Base-by-base conservation (phyloP, 2,888 invertebrate genomes). In the Lypha dubia region DNA sequence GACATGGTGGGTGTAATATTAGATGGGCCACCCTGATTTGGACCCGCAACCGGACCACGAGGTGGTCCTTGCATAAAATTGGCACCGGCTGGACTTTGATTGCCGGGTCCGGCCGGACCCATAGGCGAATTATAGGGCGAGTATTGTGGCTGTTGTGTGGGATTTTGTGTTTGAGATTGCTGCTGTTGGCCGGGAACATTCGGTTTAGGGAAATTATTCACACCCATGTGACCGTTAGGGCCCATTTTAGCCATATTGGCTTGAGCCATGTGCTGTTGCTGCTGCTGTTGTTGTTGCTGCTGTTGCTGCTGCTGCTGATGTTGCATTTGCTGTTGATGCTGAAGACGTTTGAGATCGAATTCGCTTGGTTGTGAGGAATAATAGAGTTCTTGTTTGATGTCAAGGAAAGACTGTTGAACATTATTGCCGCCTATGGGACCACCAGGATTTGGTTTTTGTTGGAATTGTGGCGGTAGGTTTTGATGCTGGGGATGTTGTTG, bases 91-190 rank as follows among this genome's bases (percentile, higher is more conserved):
- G 89, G 87, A 86, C 88, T 91, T 56, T 87, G 88, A 65, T 86
- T 86, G 41, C 84, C 86, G 22, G 83, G 83, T 93, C 94, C 91
- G 93, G 90, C 93, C 93, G 90, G 91, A 94, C 94, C 91, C 95
- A 93, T 92, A 0, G 94, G 94, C 88, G 94, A 94, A 77, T 94
- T 94, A 88, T 94, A 95, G 70, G 95, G 95, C 87, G 95, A 95
- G 92, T 95, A 95, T 92, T 94, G 95, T 89, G 95, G 92, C 87
- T 91, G 90, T 68, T 86, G 86, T 76, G 83, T 76, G 24, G 83
- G 81, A 79, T 86, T 83, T 80, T 88, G 87, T 73, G 88, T 88
- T 79, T 88, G 85, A 86, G 82, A 88, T 87, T 80, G 65, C 79
- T 87, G 88, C 71, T 89, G 88, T 81, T 90, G 91, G 63, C 89